Evolutionary conservation across 2,797 vertebrate genomes (phyloP), one percentile per base, ranked within the genome.

Genomic region (Esox lucius): DNA sequence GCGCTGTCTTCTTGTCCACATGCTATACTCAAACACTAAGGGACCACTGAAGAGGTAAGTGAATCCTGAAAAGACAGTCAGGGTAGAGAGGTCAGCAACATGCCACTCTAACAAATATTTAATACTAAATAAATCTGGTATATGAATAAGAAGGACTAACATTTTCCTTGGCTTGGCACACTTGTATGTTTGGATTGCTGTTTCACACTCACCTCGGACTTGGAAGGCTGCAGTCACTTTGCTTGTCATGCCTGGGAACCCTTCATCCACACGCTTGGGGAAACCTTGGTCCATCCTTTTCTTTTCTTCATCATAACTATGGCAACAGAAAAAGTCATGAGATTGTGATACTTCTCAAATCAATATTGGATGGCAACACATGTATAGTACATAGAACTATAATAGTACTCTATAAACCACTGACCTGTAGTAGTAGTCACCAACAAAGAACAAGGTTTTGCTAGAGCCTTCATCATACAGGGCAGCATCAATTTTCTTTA

Each of bases 401-500:
- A n/a, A n/a, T n/a, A n/a, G n/a, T n/a, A n/a, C n/a, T n/a, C n/a
- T n/a, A n/a, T n/a, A n/a, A n/a, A n/a, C n/a, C n/a, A n/a, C n/a
- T n/a, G n/a, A n/a, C n/a, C n/a, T n/a, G n/a, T n/a, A n/a, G n/a
- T n/a, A 95, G 72, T 90, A 75, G 24, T 85, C 75, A 35, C 82
- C 93, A 31, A 87, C 73, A 75, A 96, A 96, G 85, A 96, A 94
- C 72, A 95, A 88, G 24, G 94, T 95, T 83, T 95, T 96, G 19
- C 87, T 75, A 42, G 91, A 88, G 0, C 80, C 61, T 74, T 61
- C 83, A 28, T 95, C 92, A 59, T 92, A 88, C 73, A 95, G 65
- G 11, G 90, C 95, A 42, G 96, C 95, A 11, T 95, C 90, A 1
- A 96, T 83, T 88, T 92, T 95, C 74, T 76, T 91, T 66, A 95